Evolutionary conservation across 1,140 invertebrate species (phyloP).

Genomic region (Brachionus manjavacas): DNA sequence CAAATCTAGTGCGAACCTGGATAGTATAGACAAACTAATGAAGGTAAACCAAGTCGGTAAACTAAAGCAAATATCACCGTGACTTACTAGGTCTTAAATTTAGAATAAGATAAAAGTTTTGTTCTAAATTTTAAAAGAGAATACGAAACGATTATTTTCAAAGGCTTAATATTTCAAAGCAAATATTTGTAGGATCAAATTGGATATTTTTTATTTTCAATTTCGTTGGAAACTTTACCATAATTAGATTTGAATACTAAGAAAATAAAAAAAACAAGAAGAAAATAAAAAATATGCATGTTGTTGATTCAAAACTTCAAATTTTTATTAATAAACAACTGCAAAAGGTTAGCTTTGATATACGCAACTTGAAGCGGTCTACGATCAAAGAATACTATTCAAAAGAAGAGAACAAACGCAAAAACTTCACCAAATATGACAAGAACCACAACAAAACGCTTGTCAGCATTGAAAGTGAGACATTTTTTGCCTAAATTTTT

Average conservation of each 20-base stretch:
- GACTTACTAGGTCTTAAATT: background rate
- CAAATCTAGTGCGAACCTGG: background rate
- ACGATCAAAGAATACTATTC: constrained; percentile 39
- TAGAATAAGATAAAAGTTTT: background rate
- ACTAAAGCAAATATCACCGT: background rate
- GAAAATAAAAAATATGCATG: constrained; percentile 5
- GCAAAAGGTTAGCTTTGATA: constrained; percentile 31
- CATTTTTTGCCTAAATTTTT: background rate
- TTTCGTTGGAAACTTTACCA: background rate
- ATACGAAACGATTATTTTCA: background rate
- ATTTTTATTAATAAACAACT: constrained; percentile 35
- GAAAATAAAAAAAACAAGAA: background rate
- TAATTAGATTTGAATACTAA: background rate
- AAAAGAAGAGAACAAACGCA: constrained; percentile 16
- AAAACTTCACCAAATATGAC: background rate
- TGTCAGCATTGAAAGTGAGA: background rate
- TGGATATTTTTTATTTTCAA: background rate
- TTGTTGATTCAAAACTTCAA: constrained; percentile 28
- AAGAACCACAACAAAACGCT: background rate
- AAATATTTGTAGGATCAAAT: constrained; percentile 2
- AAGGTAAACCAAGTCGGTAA: background rate
- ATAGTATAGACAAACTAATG: constrained; percentile 20
- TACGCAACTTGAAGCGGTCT: constrained; percentile 32
- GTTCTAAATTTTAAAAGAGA: background rate
- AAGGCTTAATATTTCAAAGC: background rate